Evolutionary conservation across 30 jellyfish, hydroid and myxozoan species (phyloP).

Genomic region (Aurelia coerulea): DNA sequence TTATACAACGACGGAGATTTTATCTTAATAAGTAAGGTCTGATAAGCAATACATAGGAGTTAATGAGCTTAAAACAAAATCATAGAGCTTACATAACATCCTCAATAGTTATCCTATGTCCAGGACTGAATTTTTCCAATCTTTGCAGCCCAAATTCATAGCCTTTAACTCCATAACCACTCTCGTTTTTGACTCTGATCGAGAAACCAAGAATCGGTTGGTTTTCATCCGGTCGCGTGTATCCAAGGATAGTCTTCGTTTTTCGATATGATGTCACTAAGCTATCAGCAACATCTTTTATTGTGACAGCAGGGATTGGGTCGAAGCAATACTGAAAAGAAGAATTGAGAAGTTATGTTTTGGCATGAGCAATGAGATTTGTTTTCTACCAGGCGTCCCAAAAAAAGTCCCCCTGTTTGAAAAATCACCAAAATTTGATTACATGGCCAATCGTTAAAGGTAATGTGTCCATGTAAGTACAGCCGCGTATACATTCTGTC

Average conservation of each 20-base stretch:
- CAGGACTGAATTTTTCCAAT: slow-evolving; percentile 76
- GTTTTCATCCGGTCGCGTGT: slow-evolving; percentile 77
- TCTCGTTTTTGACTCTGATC: slow-evolving; percentile 79
- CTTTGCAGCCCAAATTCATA: slow-evolving; percentile 87
- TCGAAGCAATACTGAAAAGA: slow-evolving; percentile 87
- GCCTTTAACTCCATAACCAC: slow-evolving; percentile 80
- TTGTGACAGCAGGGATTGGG: slow-evolving; percentile 91
- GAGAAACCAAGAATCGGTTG: slow-evolving; percentile 93
- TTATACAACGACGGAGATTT: neutral
- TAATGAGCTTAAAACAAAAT: no score
- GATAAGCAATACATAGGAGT: no score
- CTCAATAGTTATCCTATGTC: slow-evolving; percentile 59
- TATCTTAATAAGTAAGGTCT: no score
- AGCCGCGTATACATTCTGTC: no score
- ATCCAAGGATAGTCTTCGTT: slow-evolving; percentile 66
- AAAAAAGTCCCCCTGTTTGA: no score
- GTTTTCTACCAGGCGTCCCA: no score
- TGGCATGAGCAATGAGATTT: no score
- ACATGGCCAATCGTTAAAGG: no score
- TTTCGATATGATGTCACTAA: slow-evolving; percentile 80
- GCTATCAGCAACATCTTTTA: slow-evolving; percentile 88
- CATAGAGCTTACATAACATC: slow-evolving; percentile 80
- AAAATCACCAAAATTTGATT: no score
- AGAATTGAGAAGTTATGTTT: neutral
- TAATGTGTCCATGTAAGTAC: no score